Conservation (phyloP, 2,113 vertebrate genomes). For the Cyphomyrus plagiostoma region DNA sequence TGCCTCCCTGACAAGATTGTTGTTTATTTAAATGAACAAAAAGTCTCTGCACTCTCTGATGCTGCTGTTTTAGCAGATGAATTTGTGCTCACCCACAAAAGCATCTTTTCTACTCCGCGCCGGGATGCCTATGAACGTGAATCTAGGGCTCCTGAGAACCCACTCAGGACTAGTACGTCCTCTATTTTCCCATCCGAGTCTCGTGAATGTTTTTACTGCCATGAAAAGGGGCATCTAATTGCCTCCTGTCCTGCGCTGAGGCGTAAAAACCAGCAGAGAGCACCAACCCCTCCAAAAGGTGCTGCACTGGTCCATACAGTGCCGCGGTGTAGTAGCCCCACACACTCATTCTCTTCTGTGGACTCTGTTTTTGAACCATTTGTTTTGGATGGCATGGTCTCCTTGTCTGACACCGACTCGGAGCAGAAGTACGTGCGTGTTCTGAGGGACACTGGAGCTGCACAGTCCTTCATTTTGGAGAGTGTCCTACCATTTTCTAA, state of each 20-base stretch:
- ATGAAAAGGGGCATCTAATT: not conserved
- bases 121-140: not conserved
- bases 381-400: not conserved
- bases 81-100: slow-evolving; percentile 4
- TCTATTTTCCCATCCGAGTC: not conserved
- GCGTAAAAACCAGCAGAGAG: not conserved
- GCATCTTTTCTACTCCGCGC: not conserved
- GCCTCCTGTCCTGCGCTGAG: not conserved
- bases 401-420: not conserved
- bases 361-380: not conserved
- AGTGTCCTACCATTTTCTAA: not conserved
- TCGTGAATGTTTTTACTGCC: not conserved
- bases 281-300: not conserved
- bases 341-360: not conserved
- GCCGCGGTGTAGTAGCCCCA: not conserved
- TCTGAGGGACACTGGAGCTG: not conserved
- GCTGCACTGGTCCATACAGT: not conserved
- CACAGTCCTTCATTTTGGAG: not conserved
- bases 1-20: not conserved
- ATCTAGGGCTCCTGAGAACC: not conserved
- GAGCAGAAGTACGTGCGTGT: not conserved
- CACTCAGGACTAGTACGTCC: not conserved
- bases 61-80: not conserved
- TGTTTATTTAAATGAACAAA: not conserved
- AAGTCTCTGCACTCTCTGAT: not conserved